phyloP scores from a whole-genome alignment of 2,113 vertebrate species.

The Lepidothrix coronata region DNA sequence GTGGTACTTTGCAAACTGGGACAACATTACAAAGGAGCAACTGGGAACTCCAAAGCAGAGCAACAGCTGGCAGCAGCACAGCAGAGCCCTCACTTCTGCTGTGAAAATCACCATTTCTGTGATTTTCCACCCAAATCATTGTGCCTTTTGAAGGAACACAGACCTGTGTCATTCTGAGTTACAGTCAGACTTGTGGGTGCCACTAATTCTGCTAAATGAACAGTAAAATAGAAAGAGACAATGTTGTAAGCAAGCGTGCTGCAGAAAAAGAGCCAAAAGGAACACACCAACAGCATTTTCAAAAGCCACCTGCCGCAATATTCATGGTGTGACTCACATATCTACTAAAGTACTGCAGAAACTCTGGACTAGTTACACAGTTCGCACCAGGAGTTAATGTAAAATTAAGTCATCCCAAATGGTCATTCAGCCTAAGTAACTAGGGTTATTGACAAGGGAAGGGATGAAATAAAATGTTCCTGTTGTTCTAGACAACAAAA shows the following conservation, averaged over 20 bases:
- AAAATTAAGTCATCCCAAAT: conserved; percentile 21
- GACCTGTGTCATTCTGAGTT: not conserved
- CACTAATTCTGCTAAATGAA: not conserved
- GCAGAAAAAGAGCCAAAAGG: not conserved
- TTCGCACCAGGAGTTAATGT: not conserved
- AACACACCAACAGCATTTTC: not conserved
- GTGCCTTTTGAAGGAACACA: not conserved
- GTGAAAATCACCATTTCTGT: not conserved
- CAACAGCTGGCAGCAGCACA: not conserved
- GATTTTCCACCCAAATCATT: not conserved
- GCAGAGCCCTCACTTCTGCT: not conserved
- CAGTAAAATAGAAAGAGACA: not conserved
- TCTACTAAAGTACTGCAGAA: not conserved
- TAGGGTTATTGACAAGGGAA: not conserved
- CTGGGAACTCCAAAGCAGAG: not conserved
- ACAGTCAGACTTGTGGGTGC: not conserved
- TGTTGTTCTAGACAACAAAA: conserved; percentile 18
- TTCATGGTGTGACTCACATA: not conserved
- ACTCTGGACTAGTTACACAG: not conserved
- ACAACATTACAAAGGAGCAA: not conserved
- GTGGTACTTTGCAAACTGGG: not conserved
- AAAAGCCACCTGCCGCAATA: not conserved
- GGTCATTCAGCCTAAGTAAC: not conserved
- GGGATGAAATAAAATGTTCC: conserved; percentile 20
- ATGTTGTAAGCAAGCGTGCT: not conserved